These are phyloP conservation scores for Pissodes strobi DNA, from an alignment of 1,140 invertebrate genomes.

Conservation along the genomic window DNA sequence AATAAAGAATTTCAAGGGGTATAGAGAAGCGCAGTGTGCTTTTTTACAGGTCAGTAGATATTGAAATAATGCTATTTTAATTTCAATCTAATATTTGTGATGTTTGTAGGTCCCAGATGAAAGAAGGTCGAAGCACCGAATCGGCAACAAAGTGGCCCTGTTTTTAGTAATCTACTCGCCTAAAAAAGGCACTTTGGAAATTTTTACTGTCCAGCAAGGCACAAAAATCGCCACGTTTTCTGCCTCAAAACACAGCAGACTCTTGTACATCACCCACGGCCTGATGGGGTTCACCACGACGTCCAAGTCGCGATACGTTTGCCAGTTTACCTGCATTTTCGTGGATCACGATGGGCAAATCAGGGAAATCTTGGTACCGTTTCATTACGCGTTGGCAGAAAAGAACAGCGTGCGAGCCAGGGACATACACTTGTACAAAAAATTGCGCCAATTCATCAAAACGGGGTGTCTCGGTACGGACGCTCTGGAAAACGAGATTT, in stretches of 20 bases:
- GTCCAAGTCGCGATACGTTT: slow-evolving; percentile 57
- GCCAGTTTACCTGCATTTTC: slow-evolving; percentile 72
- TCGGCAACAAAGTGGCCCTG: slow-evolving; percentile 61
- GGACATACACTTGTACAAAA: slow-evolving; percentile 84
- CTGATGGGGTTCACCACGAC: slow-evolving; percentile 69
- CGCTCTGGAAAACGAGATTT: slow-evolving; percentile 59
- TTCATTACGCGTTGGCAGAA: slow-evolving; percentile 85
- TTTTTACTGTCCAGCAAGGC: slow-evolving; percentile 85
- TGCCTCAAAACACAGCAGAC: slow-evolving; percentile 79
- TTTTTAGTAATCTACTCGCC: slow-evolving; percentile 88
- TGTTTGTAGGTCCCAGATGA: slow-evolving; percentile 62
- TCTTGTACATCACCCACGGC: slow-evolving; percentile 79
- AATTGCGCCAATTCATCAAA: slow-evolving; percentile 72
- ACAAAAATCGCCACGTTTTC: slow-evolving; percentile 88
- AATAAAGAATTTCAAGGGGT: slow-evolving; percentile 91
- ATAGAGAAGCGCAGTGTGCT: slow-evolving; percentile 89
- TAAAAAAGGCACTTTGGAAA: slow-evolving; percentile 81
- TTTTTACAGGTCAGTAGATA: slow-evolving; percentile 69
- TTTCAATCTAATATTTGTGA: too few relatives aligned
- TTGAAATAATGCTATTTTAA: background rate
- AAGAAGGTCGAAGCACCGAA: slow-evolving; percentile 55
- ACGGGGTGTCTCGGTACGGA: slow-evolving; percentile 60
- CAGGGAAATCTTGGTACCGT: slow-evolving; percentile 84
- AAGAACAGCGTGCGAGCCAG: slow-evolving; percentile 83
- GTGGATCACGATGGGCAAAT: slow-evolving; percentile 80